phyloP scores from a whole-genome alignment of 2,113 vertebrate genomes.

The Eulacestoma nigropectus region DNA sequence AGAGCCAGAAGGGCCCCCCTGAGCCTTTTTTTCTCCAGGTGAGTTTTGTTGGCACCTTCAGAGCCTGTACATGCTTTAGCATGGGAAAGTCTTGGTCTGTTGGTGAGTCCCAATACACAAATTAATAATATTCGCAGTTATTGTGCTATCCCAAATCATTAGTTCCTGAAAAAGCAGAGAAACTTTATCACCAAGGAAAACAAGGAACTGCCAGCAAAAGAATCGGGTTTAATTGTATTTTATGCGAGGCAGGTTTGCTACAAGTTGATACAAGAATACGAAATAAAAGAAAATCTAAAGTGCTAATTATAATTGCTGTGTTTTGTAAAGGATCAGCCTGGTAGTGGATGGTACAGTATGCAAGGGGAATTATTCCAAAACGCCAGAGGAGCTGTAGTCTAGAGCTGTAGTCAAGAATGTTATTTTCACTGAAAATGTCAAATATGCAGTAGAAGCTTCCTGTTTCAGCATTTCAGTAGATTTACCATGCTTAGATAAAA shows the following conservation, averaged over 20 bases:
- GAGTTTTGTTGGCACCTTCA: background rate
- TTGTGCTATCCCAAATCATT: background rate
- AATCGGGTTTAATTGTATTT: background rate
- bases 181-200: background rate
- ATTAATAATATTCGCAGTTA: background rate
- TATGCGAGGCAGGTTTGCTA: background rate
- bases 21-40: background rate
- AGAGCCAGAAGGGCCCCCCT: background rate
- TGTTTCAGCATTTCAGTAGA: background rate
- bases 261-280: background rate
- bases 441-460: background rate
- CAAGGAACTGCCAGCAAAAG: background rate
- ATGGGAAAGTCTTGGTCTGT: background rate
- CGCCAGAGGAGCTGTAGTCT: background rate
- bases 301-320: background rate
- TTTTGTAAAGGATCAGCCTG: background rate
- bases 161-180: background rate
- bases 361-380: background rate
- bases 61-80: background rate
- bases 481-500: background rate
- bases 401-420: background rate
- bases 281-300: background rate
- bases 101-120: background rate
- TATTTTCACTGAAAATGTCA: background rate
- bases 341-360: too few relatives aligned